Percentiles rank a stretch among this genome's conserved stretches.
Conservation (phyloP, 2,888 invertebrate genomes). For the Allolobophora icterica region DNA sequence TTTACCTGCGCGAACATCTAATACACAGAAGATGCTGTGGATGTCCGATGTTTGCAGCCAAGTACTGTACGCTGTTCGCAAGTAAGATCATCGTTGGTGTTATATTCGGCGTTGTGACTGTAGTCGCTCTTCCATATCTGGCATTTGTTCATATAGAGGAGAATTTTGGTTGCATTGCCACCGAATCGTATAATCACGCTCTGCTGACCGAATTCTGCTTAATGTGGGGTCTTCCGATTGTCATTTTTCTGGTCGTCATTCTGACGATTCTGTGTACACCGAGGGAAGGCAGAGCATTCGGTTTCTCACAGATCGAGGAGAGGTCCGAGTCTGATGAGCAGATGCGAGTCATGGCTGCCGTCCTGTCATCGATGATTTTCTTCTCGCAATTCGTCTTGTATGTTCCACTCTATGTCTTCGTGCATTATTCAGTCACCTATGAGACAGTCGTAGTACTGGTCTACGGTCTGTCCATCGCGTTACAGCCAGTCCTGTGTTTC, state of each 20-base stretch:
- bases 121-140: background rate
- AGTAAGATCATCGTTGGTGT: slow-evolving; percentile 18
- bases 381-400: background rate
- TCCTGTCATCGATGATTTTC: background rate
- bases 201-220: background rate
- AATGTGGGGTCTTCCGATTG: background rate
- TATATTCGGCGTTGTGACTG: background rate
- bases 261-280: background rate
- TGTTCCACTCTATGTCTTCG: background rate
- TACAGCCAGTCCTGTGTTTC: background rate
- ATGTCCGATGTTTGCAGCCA: slow-evolving; percentile 23
- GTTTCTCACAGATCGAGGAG: slow-evolving; percentile 3
- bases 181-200: background rate
- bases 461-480: background rate
- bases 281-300: background rate
- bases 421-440: background rate
- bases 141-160: background rate
- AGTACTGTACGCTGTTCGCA: slow-evolving; percentile 25
- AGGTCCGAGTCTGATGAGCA: background rate
- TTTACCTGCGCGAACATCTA: slow-evolving; percentile 11
- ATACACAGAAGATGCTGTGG: background rate
- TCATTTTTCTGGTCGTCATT: background rate
- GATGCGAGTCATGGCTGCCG: background rate
- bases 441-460: background rate
- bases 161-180: background rate